Percentiles rank a stretch among this genome's conserved stretches.
These are phyloP conservation scores for Ptychodera flava DNA, from an alignment of 35 echinoderm and acorn worm genomes.

Conservation along the genomic window DNA sequence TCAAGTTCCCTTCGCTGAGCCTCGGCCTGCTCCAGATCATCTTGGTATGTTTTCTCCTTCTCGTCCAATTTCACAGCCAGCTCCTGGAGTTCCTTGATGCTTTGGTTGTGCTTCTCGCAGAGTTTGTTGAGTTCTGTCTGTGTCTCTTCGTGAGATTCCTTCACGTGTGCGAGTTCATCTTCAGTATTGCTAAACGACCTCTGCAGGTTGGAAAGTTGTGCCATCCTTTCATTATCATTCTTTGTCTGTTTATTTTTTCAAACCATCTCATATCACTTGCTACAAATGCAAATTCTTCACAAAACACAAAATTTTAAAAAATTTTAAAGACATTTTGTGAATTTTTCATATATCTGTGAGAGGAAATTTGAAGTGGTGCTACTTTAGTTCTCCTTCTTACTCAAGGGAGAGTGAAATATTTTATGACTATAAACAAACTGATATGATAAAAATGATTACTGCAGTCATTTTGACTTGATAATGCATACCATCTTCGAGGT, in stretches of 20 bases:
- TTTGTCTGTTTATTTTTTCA: not conserved
- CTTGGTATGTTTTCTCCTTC: conserved; percentile 56
- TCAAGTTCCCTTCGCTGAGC: conserved; percentile 51
- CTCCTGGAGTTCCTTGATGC: conserved; percentile 41
- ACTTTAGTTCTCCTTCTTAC: too few species aligned
- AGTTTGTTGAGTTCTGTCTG: conserved; percentile 64
- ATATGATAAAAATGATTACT: too few species aligned
- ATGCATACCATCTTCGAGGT: too few species aligned
- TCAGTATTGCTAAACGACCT: conserved; percentile 77
- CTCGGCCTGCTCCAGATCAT: conserved; percentile 60
- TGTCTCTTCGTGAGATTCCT: conserved; percentile 63
- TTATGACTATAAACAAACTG: too few species aligned
- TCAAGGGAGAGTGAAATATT: too few species aligned
- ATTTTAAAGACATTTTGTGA: not conserved
- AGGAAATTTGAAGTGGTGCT: too few species aligned
- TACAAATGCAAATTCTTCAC: not conserved
- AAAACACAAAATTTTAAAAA: not conserved
- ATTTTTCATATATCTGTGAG: not conserved
- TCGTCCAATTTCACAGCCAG: conserved; percentile 50
- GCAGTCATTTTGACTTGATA: too few species aligned
- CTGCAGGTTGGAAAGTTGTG: conserved; percentile 25
- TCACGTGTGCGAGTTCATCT: conserved; percentile 73
- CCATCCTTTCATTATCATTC: not conserved
- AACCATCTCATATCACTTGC: not conserved
- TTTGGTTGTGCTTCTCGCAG: conserved; percentile 71